A percentile compares a stretch with the other conserved stretches of the same genome.
Conservation (phyloP, 2,888 invertebrate species). For the Drosophila setosimentum region DNA sequence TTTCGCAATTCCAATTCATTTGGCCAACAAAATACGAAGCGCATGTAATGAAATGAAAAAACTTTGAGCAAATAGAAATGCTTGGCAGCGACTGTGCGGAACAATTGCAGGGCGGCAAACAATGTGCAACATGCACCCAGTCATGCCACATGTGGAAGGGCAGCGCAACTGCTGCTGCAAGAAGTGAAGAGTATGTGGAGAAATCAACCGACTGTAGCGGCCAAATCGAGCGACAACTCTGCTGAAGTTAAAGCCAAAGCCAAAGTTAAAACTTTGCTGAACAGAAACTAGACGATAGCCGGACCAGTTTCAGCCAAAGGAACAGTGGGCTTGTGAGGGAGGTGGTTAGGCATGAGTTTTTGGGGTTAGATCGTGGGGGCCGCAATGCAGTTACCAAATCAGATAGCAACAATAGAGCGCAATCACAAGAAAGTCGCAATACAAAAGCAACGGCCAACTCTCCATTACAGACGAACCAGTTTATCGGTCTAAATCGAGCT, state of each 20-base stretch:
- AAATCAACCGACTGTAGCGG: conserved; percentile 49
- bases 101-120: conserved; percentile 74
- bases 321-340: conserved; percentile 23
- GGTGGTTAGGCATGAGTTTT: conserved; percentile 12
- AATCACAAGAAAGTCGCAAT: conserved; percentile 11
- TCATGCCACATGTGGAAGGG: conserved; percentile 19
- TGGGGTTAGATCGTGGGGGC: conserved; percentile 55
- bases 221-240: conserved; percentile 72
- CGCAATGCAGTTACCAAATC: conserved; percentile 68
- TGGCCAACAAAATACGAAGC: conserved; percentile 34
- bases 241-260: conserved; percentile 40
- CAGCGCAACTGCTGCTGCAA: conserved; percentile 13
- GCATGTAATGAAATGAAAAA: conserved; percentile 54
- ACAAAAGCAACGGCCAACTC: conserved; percentile 28
- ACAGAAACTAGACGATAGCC: conserved; percentile 35
- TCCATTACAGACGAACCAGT: conserved; percentile 49
- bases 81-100: conserved; percentile 70
- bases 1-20: conserved; percentile 67
- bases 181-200: conserved; percentile 13
- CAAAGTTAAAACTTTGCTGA: conserved; percentile 57
- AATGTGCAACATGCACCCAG: conserved; percentile 65
- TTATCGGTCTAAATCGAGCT: conserved; percentile 61
- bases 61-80: conserved; percentile 48
- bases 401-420: conserved; percentile 61
- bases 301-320: conserved; percentile 1